These are phyloP conservation scores for Euproctis similis DNA, from an alignment of 2,888 invertebrate genomes.

Conservation along the genomic window DNA sequence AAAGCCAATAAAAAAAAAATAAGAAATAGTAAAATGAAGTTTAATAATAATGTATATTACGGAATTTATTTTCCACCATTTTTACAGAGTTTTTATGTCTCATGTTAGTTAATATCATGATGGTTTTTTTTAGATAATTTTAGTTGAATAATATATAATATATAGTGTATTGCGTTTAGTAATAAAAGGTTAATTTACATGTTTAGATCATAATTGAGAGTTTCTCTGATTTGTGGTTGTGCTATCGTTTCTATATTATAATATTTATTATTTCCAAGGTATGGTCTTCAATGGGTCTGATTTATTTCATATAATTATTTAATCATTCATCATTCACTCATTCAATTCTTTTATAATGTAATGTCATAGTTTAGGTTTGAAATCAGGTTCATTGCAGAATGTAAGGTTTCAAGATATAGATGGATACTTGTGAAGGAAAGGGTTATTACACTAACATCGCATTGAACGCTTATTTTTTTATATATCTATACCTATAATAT, in stretches of 20 bases:
- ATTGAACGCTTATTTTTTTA: too few relatives aligned
- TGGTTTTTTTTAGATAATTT: slow-evolving; percentile 49
- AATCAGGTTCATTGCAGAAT: slow-evolving; percentile 18
- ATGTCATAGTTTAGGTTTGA: slow-evolving; percentile 7
- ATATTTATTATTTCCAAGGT: slow-evolving; percentile 24
- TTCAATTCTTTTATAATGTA: slow-evolving; percentile 6
- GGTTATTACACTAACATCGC: slow-evolving; percentile 43
- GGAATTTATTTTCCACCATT: slow-evolving; percentile 25
- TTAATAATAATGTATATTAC: slow-evolving; percentile 22
- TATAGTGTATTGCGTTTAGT: slow-evolving; percentile 57
- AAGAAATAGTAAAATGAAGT: too few relatives aligned
- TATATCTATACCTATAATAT: too few relatives aligned
- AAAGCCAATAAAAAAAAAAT: too few relatives aligned
- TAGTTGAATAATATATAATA: slow-evolving; percentile 66
- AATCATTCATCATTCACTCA: slow-evolving; percentile 2
- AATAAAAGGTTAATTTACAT: slow-evolving; percentile 66
- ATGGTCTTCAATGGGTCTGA: slow-evolving; percentile 19
- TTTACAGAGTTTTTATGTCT: slow-evolving; percentile 33
- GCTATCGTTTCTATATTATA: slow-evolving; percentile 52
- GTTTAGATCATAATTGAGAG: slow-evolving; percentile 63
- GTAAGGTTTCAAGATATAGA: slow-evolving; percentile 19
- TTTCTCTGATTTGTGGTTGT: slow-evolving; percentile 69
- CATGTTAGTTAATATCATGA: slow-evolving; percentile 51
- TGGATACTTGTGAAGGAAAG: slow-evolving; percentile 51
- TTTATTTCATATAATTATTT: slow-evolving; percentile 9